Percentiles rank a stretch among this genome's conserved stretches.
These are phyloP conservation scores for Etheostoma spectabile DNA, from an alignment of 2,113 vertebrate genomes.

Conservation along the genomic window DNA sequence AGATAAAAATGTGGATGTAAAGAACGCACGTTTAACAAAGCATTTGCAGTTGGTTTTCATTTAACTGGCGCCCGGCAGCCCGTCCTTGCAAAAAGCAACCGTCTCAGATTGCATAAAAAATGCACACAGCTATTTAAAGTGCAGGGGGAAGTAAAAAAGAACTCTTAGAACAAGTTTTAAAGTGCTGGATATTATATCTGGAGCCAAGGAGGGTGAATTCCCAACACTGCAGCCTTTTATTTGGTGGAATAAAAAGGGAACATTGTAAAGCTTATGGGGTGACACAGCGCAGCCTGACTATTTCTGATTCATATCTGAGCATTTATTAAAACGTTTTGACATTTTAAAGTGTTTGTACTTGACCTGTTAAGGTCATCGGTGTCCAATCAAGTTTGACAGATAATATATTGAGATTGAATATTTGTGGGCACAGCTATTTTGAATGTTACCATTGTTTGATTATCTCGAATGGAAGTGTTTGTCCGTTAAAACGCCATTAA, in stretches of 20 bases:
- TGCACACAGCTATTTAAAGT: conserved; percentile 42
- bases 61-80: conserved; percentile 57
- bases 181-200: background rate
- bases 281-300: background rate
- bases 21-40: conserved; percentile 28
- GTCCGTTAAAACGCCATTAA: background rate
- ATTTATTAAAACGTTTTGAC: conserved; percentile 17
- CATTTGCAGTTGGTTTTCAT: conserved; percentile 52
- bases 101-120: conserved; percentile 59
- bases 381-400: conserved; percentile 10
- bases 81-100: conserved; percentile 4
- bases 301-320: background rate
- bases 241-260: conserved; percentile 10
- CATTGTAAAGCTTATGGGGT: background rate
- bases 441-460: background rate
- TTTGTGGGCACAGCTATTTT: background rate
- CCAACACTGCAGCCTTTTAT: conserved; percentile 35
- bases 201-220: background rate
- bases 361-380: conserved; percentile 8
- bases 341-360: conserved; percentile 30
- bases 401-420: background rate
- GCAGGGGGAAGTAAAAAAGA: background rate
- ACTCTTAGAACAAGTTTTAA: conserved; percentile 1
- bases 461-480: background rate
- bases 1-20: background rate